Conservation (phyloP, 2,888 invertebrate genomes). For the Torymus aiolomorphi region DNA sequence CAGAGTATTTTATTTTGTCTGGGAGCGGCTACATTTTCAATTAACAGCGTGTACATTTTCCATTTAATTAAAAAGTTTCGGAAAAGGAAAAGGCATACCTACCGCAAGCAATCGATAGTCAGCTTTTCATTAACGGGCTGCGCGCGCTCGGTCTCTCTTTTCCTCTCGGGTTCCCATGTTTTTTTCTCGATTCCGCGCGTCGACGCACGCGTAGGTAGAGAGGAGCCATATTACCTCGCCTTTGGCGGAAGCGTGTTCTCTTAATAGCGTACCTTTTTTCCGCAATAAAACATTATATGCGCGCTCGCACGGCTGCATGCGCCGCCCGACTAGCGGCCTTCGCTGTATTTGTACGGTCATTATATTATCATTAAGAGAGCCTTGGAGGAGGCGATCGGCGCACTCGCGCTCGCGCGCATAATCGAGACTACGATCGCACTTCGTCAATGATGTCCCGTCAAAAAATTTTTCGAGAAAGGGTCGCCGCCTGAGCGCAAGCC, state of each 20-base stretch:
- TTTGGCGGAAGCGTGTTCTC: conserved; percentile 47
- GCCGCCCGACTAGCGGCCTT: conserved; percentile 11
- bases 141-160: conserved; percentile 4
- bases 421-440: conserved; percentile 30
- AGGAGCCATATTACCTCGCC: conserved; percentile 14
- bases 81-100: not conserved
- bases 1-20: not conserved
- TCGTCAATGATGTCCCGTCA: conserved; percentile 3
- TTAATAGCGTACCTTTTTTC: conserved; percentile 32
- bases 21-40: not conserved
- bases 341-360: conserved; percentile 45
- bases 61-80: conserved; percentile 36
- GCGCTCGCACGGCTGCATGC: not conserved
- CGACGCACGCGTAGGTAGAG: not conserved
- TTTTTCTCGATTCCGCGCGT: not conserved
- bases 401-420: conserved; percentile 31
- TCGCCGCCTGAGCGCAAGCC: not conserved
- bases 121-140: conserved; percentile 31
- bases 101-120: conserved; percentile 28
- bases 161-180: not conserved
- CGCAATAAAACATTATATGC: conserved; percentile 39
- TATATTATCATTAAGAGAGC: conserved; percentile 52
- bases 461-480: conserved; percentile 28
- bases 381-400: conserved; percentile 32
- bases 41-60: not conserved